These are phyloP conservation scores for Drosophila aff. DNA, from an alignment of 1,140 invertebrate genomes.

Conservation along the genomic window DNA sequence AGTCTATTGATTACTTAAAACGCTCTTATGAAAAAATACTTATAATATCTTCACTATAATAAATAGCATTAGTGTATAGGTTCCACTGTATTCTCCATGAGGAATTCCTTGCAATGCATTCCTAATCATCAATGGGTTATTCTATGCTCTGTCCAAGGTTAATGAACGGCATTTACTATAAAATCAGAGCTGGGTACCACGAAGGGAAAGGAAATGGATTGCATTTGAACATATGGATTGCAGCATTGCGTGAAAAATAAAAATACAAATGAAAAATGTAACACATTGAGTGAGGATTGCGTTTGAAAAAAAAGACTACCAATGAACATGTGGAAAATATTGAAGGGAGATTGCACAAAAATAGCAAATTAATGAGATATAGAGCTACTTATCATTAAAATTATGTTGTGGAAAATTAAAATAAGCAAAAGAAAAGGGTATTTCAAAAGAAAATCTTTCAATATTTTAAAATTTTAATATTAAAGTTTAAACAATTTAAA, in stretches of 20 bases:
- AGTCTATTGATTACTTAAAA: no score
- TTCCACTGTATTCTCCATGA: slow-evolving; percentile 4
- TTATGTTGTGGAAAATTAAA: neutral
- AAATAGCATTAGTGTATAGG: no score
- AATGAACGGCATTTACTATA: slow-evolving; percentile 33
- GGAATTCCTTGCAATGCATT: slow-evolving; percentile 36
- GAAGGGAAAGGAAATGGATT: neutral
- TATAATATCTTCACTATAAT: neutral
- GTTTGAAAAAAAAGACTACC: neutral
- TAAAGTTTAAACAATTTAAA: no score
- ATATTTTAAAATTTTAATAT: no score
- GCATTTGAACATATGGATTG: neutral
- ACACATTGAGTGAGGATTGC: slow-evolving; percentile 7
- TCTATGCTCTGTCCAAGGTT: slow-evolving; percentile 25
- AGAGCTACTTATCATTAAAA: neutral
- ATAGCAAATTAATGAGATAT: no score
- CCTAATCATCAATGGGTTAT: slow-evolving; percentile 27
- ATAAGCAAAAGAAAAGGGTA: neutral
- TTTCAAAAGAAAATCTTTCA: no score
- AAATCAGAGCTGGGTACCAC: slow-evolving; percentile 15
- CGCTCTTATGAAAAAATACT: no score
- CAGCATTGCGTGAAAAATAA: neutral
- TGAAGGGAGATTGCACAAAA: neutral
- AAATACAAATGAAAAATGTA: neutral
- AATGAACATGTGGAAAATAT: slow-evolving; percentile 9